Conservation (phyloP, 1,140 invertebrate genomes). For the Solen grandis region DNA sequence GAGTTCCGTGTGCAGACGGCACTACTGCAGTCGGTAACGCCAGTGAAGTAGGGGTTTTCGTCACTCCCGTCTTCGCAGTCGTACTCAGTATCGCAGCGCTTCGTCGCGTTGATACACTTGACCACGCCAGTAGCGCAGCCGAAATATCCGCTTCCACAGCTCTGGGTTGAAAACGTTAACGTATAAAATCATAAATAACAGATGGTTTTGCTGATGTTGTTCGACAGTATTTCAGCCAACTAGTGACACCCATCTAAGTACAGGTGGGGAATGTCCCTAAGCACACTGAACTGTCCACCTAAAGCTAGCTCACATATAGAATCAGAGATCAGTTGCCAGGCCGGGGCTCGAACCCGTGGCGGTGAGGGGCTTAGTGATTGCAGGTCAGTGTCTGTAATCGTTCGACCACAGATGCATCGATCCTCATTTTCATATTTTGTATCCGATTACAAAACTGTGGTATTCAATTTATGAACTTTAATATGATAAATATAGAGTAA, state of each 20-base stretch:
- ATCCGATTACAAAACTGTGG: no score
- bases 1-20: no score
- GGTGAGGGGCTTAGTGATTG: no score
- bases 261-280: neutral
- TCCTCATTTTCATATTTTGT: no score
- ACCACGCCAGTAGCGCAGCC: constrained; percentile 13
- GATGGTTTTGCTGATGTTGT: no score
- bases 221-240: no score
- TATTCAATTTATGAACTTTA: no score
- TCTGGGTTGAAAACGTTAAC: neutral
- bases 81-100: neutral
- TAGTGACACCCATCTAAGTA: neutral
- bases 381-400: no score
- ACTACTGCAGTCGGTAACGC: neutral
- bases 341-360: no score
- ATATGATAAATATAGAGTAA: no score
- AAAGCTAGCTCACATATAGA: neutral
- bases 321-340: neutral
- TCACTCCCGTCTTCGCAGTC: constrained; percentile 19
- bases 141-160: neutral
- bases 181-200: neutral
- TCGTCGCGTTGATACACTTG: neutral
- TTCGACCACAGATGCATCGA: no score
- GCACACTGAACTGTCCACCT: neutral
- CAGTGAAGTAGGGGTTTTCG: constrained; percentile 10